Evolutionary conservation across 2,888 invertebrate species (phyloP).

Genomic region (Ellobium chinense): DNA sequence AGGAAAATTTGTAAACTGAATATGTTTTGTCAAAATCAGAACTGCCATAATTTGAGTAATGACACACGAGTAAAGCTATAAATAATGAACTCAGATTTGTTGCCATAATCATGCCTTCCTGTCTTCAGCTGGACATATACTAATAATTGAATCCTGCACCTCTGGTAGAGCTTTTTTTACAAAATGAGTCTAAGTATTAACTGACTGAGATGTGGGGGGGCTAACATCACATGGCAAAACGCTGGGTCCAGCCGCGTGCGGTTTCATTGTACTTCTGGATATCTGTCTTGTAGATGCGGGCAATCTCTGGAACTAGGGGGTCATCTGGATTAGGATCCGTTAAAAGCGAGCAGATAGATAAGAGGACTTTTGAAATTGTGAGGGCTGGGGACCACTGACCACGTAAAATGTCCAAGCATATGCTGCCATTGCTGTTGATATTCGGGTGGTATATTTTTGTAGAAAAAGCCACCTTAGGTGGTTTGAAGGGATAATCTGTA

Average conservation of each 20-base stretch:
- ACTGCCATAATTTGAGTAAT: no score
- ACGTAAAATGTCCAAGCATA: constrained; percentile 99
- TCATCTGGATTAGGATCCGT: constrained; percentile 49
- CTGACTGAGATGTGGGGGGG: constrained; percentile 11
- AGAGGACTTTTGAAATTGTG: constrained; percentile 93
- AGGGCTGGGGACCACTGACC: constrained; percentile 99
- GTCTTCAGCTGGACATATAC: not conserved
- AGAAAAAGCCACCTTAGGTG: constrained; percentile 99
- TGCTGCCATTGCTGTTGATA: constrained; percentile 99
- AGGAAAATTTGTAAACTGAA: no score
- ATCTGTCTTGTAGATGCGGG: constrained; percentile 45
- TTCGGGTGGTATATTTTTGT: constrained; percentile 99
- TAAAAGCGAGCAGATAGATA: constrained; percentile 45
- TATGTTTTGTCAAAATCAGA: no score
- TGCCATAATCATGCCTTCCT: not conserved
- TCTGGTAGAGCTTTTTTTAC: not conserved
- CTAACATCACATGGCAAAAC: constrained; percentile 46
- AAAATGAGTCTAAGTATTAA: not conserved
- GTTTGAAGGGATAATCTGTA: constrained; percentile 99
- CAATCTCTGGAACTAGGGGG: constrained; percentile 49
- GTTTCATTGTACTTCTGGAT: constrained; percentile 42
- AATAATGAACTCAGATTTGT: not conserved
- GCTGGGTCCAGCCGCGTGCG: constrained; percentile 47
- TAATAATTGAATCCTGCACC: not conserved
- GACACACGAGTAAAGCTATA: not conserved